These are phyloP conservation scores for Chydorus sphaericus DNA, from an alignment of 2,888 invertebrate genomes.

Conservation along the genomic window DNA sequence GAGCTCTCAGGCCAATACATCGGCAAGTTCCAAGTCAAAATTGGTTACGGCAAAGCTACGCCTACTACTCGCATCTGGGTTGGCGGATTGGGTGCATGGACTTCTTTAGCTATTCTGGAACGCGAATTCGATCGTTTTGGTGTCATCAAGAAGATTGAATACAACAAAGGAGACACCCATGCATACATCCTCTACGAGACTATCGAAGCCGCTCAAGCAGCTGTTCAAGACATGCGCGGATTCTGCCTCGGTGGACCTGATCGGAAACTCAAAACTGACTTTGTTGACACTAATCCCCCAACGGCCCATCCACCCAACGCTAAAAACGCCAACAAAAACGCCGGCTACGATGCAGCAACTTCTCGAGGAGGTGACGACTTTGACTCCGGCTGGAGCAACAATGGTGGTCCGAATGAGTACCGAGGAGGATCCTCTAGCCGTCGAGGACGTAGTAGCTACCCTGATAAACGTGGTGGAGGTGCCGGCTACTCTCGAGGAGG, in stretches of 20 bases:
- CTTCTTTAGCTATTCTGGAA: slow-evolving; percentile 79
- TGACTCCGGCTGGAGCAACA: background rate
- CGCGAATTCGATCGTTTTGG: slow-evolving; percentile 96
- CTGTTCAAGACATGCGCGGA: slow-evolving; percentile 82
- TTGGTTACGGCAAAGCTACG: slow-evolving; percentile 98
- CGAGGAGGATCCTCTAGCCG: slow-evolving; percentile 45
- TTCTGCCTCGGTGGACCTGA: slow-evolving; percentile 86
- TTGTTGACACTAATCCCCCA: slow-evolving; percentile 58
- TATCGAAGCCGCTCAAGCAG: slow-evolving; percentile 90
- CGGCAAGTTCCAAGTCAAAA: slow-evolving; percentile 96
- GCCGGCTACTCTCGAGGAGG: slow-evolving; percentile 44
- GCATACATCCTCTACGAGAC: slow-evolving; percentile 94
- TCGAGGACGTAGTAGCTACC: slow-evolving; percentile 49
- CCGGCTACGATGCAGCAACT: background rate
- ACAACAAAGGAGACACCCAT: slow-evolving; percentile 83
- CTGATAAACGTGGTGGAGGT: slow-evolving; percentile 50
- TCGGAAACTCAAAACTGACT: slow-evolving; percentile 81
- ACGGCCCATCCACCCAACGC: slow-evolving; percentile 16
- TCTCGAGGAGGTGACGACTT: background rate
- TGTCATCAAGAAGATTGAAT: slow-evolving; percentile 94
- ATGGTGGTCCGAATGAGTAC: slow-evolving; percentile 27
- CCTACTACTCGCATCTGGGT: slow-evolving; percentile 96
- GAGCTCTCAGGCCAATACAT: slow-evolving; percentile 93
- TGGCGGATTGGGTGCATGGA: slow-evolving; percentile 92
- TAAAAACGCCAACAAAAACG: background rate